These are phyloP conservation scores for Pseudomyrmex dendroicus DNA, from an alignment of 1,140 invertebrate genomes.

Conservation along the genomic window DNA sequence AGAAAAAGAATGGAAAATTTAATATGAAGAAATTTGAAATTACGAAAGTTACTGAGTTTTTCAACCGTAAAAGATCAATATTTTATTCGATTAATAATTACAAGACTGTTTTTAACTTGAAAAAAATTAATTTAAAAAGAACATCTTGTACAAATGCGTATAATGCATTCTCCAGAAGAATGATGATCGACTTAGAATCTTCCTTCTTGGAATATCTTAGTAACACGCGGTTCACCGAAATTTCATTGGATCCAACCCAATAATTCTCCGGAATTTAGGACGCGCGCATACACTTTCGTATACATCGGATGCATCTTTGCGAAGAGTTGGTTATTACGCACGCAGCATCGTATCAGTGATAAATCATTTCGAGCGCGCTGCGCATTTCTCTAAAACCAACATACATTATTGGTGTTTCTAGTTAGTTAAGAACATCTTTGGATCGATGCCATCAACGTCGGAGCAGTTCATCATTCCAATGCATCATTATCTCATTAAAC, in stretches of 20 bases:
- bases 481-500: slow-evolving; percentile 22
- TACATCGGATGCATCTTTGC: slow-evolving; percentile 4
- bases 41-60: too few species aligned
- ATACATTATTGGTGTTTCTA: not conserved
- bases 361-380: slow-evolving; percentile 14
- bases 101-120: too few species aligned
- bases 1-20: not conserved
- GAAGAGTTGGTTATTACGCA: not conserved
- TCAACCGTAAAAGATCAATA: not conserved
- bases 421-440: slow-evolving; percentile 28
- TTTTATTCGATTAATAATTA: not conserved
- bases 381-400: slow-evolving; percentile 38
- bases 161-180: not conserved
- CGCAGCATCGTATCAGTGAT: not conserved
- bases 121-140: too few species aligned
- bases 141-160: not conserved
- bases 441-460: not conserved
- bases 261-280: not conserved
- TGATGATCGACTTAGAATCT: not conserved
- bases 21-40: slow-evolving; percentile 12
- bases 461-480: slow-evolving; percentile 5
- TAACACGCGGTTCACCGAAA: not conserved
- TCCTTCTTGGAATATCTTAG: not conserved
- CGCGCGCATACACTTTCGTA: slow-evolving; percentile 6
- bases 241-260: slow-evolving; percentile 3